These are phyloP conservation scores for Oegoconia quadripuncta DNA, from an alignment of 2,888 invertebrate genomes.

Conservation along the genomic window DNA sequence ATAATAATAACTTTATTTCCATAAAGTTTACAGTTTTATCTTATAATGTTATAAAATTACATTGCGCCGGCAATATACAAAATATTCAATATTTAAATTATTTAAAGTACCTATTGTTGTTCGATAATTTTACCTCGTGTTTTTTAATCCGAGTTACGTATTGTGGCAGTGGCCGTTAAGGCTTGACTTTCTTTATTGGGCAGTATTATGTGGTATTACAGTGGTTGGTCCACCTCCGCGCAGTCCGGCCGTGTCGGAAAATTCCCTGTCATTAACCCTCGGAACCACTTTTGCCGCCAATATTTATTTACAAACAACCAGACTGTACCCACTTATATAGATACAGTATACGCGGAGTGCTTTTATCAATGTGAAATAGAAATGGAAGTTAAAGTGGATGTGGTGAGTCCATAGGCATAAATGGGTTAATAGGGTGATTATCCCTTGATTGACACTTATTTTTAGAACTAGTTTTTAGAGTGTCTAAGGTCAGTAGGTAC, in stretches of 20 bases:
- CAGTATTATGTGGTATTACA: slow-evolving; percentile 18
- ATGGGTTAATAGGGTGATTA: background rate
- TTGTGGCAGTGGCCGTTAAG: background rate
- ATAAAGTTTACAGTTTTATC: too few relatives aligned
- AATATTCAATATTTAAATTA: background rate
- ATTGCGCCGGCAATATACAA: too few relatives aligned
- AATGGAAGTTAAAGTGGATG: slow-evolving; percentile 68
- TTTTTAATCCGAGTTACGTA: background rate
- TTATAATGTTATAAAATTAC: too few relatives aligned
- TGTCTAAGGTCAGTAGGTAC: too few relatives aligned
- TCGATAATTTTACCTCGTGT: too few relatives aligned
- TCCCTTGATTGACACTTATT: too few relatives aligned
- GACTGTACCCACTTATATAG: background rate
- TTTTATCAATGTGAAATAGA: slow-evolving; percentile 14
- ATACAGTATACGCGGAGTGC: background rate
- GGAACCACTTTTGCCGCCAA: slow-evolving; percentile 23
- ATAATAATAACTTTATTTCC: too few relatives aligned
- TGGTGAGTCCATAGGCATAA: slow-evolving; percentile 49
- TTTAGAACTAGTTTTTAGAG: too few relatives aligned
- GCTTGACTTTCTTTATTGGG: slow-evolving; percentile 1
- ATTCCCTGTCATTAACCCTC: slow-evolving; percentile 28
- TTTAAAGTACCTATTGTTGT: too few relatives aligned
- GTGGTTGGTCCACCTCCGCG: slow-evolving; percentile 38
- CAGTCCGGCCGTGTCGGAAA: slow-evolving; percentile 39
- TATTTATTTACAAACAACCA: slow-evolving; percentile 5